Evolutionary conservation across 2,888 invertebrate genomes (phyloP), one percentile per base, ranked within the genome.

Genomic region (Panopea generosa): DNA sequence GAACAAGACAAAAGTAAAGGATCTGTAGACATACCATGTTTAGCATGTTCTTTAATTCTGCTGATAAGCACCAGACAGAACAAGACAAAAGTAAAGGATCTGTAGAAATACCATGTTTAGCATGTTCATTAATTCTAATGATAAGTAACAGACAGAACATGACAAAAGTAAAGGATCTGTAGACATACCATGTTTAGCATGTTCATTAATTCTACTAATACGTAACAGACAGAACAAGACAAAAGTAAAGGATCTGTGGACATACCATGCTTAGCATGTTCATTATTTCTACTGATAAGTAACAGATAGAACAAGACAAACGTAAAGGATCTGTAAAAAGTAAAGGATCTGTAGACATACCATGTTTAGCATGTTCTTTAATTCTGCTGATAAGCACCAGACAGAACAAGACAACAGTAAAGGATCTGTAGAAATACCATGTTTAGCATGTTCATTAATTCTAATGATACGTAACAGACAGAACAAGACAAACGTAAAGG

Each of bases 191-290:
- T 85, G 84, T 47, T 75, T 81, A 7, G 81, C 72, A 29, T 82
- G 70, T 22, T 86, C 84, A 60, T 84, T 88, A 33, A 89, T 85
- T 73, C 85, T 78, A 63, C 84, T 85, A 9, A n/a, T 82, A 47
- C 90, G 72, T 52, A 90, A 73, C 14, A 90, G 69, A 76, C 89
- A 87, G 22, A 90, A 57, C 67, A 90, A n/a, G n/a, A n/a, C n/a
- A n/a, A n/a, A n/a, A n/a, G n/a, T n/a, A n/a, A n/a, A n/a, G n/a
- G n/a, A n/a, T n/a, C n/a, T n/a, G n/a, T n/a, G n/a, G n/a, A 75
- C 83, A 73, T 52, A 86, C 85, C 73, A 61, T 85, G 84, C 45
- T 75, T 81, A 7, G 81, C 72, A 29, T 82, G 70, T 22, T 86
- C 84, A 60, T 84, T 88, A 33, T 89, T 85, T 73, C 85, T 78